A percentile compares a stretch with the other conserved stretches of the same genome.
These are phyloP conservation scores for Hedychridium roseum DNA, from an alignment of 2,888 invertebrate genomes.

Conservation along the genomic window DNA sequence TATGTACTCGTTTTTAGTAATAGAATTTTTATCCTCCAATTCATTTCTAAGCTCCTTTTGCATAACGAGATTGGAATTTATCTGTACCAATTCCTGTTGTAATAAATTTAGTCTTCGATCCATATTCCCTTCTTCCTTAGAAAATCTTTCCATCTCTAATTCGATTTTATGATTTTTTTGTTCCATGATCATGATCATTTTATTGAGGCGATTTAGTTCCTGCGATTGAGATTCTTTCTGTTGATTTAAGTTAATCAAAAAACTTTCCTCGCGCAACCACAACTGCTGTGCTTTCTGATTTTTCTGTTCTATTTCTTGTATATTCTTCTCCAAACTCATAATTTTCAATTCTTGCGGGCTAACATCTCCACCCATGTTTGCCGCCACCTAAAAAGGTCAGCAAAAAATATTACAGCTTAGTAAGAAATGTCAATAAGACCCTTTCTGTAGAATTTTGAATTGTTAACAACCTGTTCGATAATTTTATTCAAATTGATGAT, in stretches of 20 bases:
- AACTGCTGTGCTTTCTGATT: constrained; percentile 74
- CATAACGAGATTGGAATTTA: constrained; percentile 59
- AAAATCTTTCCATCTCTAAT: constrained; percentile 70
- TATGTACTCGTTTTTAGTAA: constrained; percentile 66
- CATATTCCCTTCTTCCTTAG: constrained; percentile 68
- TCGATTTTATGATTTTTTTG: constrained; percentile 78
- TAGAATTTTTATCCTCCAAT: constrained; percentile 68
- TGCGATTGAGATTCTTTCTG: constrained; percentile 74
- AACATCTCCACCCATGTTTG: constrained; percentile 52
- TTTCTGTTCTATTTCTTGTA: constrained; percentile 69
- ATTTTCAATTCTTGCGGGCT: constrained; percentile 72
- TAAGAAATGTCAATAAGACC: too few relatives aligned
- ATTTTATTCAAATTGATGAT: constrained; percentile 66
- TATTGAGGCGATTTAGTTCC: constrained; percentile 75
- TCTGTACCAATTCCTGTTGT: constrained; percentile 70
- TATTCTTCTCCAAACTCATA: constrained; percentile 71
- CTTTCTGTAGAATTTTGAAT: too few relatives aligned
- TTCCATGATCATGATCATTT: constrained; percentile 74
- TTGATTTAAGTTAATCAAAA: constrained; percentile 74
- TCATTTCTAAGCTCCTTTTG: constrained; percentile 67
- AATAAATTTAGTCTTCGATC: constrained; percentile 69
- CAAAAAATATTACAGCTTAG: too few relatives aligned
- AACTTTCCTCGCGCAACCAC: constrained; percentile 81
- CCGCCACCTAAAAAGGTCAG: constrained; percentile 49
- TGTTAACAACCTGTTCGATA: constrained; percentile 63